Evolutionary conservation across 2,113 vertebrate genomes (phyloP).

Genomic region (Calyptomena viridis): DNA sequence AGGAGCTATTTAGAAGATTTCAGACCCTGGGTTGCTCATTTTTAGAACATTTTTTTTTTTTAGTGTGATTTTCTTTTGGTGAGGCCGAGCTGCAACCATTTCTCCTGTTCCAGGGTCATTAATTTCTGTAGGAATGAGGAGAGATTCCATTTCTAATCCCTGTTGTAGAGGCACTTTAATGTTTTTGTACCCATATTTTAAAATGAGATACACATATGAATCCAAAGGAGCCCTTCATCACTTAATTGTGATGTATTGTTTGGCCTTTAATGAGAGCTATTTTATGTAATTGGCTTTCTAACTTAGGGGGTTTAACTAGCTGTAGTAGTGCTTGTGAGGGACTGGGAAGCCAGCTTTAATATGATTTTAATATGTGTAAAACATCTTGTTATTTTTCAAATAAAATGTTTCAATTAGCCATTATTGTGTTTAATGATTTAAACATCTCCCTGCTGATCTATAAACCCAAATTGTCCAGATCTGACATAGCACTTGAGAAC

Average conservation of each 20-base stretch:
- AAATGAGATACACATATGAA: background rate
- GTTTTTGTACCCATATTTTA: background rate
- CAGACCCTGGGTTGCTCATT: background rate
- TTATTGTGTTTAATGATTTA: background rate
- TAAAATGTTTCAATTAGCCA: background rate
- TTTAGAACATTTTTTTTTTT: background rate
- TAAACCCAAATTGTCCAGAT: background rate
- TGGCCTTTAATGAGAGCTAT: background rate
- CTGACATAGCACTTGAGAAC: background rate
- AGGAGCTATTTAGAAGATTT: background rate
- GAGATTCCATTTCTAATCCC: background rate
- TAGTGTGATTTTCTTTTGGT: background rate
- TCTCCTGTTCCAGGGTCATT: background rate
- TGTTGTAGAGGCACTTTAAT: background rate
- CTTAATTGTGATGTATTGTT: background rate
- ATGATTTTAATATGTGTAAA: background rate
- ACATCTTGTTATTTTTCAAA: background rate
- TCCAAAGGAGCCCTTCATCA: background rate
- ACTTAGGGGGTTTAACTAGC: background rate
- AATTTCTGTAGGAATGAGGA: background rate
- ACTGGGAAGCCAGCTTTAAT: background rate
- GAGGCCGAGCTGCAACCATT: background rate
- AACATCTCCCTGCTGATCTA: constrained; percentile 9
- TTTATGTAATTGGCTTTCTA: background rate
- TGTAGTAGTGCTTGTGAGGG: background rate